Base-by-base conservation (phyloP, 2,797 vertebrate genomes). In the Furcifer pardalis region DNA sequence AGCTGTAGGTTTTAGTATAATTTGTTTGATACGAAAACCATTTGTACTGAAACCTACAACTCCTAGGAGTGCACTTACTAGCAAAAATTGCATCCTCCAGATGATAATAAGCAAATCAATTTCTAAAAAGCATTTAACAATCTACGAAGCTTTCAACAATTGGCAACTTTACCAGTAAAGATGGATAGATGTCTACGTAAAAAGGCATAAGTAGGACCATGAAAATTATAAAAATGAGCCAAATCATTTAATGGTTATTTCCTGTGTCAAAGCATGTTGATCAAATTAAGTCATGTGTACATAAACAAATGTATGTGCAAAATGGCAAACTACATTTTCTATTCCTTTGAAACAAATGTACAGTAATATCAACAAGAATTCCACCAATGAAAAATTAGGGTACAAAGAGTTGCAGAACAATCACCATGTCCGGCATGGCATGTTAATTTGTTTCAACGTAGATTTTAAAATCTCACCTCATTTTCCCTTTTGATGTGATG, bases 401-500 rank as follows among this genome's bases (percentile, higher is more conserved):
- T 75, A 27, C 60, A 37, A 79, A 30, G 37, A 27, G 10, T 37
- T 62, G 40, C 37, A 13, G 12, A 5, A 68, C 49, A 49, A 62
- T 8, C 42, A 84, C 2, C 25, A 74, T 65, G 1, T 30, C 17
- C 37, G 71, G 72, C 46, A 74, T n/a, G 56, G 23, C 5, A 56
- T 0, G 71, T 1, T 25, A 15, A 73, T 27, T 42, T 6, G 21
- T 76, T 81, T 86, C 5, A 87, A 25, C 1, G 83, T 77, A 27
- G 77, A 12, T 5, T 40, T 15, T 85, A 81, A 90, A 83, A 84
- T 2, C 95, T 94, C 87, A 99, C 99, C 98, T 98, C 97, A 99
- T 99, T 97, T 99, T 99, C 46, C 99, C 99, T 94, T 99, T 99
- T 82, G 99, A 98, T 76, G 99, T 99, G 89, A 99, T 99, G 92